Base-by-base conservation (phyloP, 2,113 vertebrate genomes). In the Eudyptes chrysolophus region DNA sequence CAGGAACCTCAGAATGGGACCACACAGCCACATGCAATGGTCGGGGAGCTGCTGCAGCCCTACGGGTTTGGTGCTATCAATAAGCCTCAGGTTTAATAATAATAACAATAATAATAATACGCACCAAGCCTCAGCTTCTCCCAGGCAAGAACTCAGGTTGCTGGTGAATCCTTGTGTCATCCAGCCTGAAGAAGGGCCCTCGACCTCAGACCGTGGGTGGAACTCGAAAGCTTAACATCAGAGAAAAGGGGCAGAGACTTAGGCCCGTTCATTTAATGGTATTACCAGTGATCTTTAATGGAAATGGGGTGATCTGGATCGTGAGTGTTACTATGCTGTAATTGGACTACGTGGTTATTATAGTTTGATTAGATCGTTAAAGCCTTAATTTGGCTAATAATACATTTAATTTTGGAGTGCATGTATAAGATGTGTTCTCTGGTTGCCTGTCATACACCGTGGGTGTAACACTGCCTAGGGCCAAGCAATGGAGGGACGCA, bases 11-110 rank as follows among this genome's bases (percentile, higher is more conserved):
- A 30, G 17, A 22, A 89, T 1, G 48, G 81, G 27, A 40, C 11
- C 27, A 16, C 2, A 4, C 4, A 46, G 44, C 1, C 1, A 66
- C 10, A 52, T 8, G 25, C 44, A 3, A 2, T 1, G 0, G 9
- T 1, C 3, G 1, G 26, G 72, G 30, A 89, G 21, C 52, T 71
- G 48, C 57, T 66, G 57, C 36, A 60, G 70, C 62, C 38, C 36
- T 8, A 2, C 27, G 49, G 42, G 27, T 19, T 51, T 34, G 36
- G 22, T 29, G 44, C 51, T 84, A 51, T 16, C 66, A 55, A 10
- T 27, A n/a, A 82, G 36, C 16, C 40, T 70, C 14, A n/a, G 54
- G 26, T 57, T 70, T 79, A 55, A 36, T 34, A 68, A 52, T 16
- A 61, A 12, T 2, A 42, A 26, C 20, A 61, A 75, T 6, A 80